Evolutionary conservation across 2,888 invertebrate species (phyloP).

Genomic region (Arctia plantaginis): DNA sequence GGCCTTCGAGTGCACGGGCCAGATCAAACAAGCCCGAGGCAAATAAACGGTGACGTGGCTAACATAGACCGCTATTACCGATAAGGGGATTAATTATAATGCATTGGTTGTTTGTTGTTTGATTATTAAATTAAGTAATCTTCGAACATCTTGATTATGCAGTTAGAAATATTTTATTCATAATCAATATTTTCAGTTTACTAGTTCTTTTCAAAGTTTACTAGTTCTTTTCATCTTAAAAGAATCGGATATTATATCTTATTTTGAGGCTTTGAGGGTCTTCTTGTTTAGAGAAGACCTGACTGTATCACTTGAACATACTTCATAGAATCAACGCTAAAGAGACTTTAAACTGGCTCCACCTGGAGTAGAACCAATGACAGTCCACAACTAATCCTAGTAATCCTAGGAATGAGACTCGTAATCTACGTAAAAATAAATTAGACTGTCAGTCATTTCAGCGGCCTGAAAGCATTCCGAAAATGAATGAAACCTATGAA

Average conservation of each 20-base stretch:
- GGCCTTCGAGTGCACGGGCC: slow-evolving; percentile 63
- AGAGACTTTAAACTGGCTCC: neutral
- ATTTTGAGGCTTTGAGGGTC: no score
- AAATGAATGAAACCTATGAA: neutral
- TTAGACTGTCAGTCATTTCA: no score
- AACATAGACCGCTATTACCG: slow-evolving; percentile 67
- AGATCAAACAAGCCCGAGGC: slow-evolving; percentile 67
- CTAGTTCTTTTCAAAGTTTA: no score
- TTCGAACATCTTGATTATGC: slow-evolving; percentile 20
- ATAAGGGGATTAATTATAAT: slow-evolving; percentile 74
- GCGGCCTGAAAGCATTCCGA: no score
- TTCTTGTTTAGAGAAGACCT: no score
- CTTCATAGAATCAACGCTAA: neutral
- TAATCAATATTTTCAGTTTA: no score
- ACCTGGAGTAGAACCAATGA: neutral
- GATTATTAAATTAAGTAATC: slow-evolving; percentile 27
- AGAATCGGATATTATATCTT: no score
- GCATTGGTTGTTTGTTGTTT: slow-evolving; percentile 53
- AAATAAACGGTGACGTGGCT: slow-evolving; percentile 71
- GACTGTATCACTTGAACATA: no score
- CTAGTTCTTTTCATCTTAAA: no score
- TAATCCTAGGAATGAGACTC: no score
- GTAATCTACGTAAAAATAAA: no score
- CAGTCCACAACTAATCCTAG: neutral
- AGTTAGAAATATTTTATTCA: no score